Evolutionary conservation across 2,888 invertebrate genomes (phyloP).

Genomic region (Mythimna loreyi): DNA sequence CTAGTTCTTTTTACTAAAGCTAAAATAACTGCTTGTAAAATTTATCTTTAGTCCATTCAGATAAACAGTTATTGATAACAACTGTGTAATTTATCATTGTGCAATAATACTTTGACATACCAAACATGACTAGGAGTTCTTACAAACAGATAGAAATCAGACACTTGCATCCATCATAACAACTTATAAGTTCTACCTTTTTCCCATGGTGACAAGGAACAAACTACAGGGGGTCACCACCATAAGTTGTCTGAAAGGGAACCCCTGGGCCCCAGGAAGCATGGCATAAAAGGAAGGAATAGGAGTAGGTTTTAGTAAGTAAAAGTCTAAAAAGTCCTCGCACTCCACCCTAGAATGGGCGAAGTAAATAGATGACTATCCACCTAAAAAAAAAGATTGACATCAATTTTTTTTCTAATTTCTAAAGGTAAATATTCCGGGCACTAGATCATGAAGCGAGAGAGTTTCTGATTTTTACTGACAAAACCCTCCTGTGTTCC

Average conservation of each 20-base stretch:
- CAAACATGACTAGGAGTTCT: background rate
- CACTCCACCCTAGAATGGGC: too few species aligned
- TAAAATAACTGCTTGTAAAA: slow-evolving; percentile 8
- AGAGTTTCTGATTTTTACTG: too few species aligned
- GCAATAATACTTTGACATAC: background rate
- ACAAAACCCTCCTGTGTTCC: too few species aligned
- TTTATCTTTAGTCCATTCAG: slow-evolving; percentile 31
- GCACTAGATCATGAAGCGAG: background rate
- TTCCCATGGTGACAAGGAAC: background rate
- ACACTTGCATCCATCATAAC: background rate
- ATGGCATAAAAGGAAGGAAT: too few species aligned
- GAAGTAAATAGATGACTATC: too few species aligned
- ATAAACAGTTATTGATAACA: slow-evolving; percentile 41
- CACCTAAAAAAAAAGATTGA: background rate
- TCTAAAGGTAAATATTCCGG: background rate
- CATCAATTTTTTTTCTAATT: too few species aligned
- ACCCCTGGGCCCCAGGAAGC: too few species aligned
- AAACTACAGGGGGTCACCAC: background rate
- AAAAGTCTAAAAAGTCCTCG: too few species aligned
- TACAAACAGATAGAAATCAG: background rate
- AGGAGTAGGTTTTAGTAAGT: too few species aligned
- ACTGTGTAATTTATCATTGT: background rate
- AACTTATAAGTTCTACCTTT: background rate
- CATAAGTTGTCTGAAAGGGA: background rate
- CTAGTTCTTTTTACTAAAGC: background rate